These are phyloP conservation scores for Campoletis raptor DNA, from an alignment of 2,888 invertebrate species.

Conservation along the genomic window DNA sequence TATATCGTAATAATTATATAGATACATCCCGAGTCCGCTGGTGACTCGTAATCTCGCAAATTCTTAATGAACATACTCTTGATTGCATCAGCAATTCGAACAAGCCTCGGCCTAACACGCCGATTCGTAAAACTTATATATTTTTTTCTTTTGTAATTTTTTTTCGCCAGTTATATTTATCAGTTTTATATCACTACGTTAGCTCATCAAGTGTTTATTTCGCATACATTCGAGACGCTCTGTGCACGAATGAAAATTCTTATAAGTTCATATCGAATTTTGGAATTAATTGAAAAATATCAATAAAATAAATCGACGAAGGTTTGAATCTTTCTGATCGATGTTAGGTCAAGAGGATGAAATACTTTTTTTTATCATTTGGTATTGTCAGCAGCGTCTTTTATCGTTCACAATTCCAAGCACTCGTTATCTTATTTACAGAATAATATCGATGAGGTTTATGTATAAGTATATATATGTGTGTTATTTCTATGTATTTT, in stretches of 20 bases:
- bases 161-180: constrained; percentile 9
- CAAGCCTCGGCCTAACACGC: constrained; percentile 72
- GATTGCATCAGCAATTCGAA: constrained; percentile 83
- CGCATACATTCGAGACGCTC: constrained; percentile 58
- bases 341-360: not conserved
- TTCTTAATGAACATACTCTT: constrained; percentile 69
- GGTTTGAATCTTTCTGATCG: not conserved
- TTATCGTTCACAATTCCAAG: constrained; percentile 53
- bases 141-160: constrained; percentile 30
- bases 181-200: constrained; percentile 7
- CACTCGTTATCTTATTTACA: constrained; percentile 68
- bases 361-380: constrained; percentile 17
- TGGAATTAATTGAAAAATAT: not conserved
- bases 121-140: constrained; percentile 65
- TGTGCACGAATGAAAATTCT: constrained; percentile 1
- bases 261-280: not conserved
- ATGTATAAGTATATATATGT: constrained; percentile 32
- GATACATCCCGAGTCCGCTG: constrained; percentile 61
- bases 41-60: constrained; percentile 60
- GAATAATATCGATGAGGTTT: constrained; percentile 64
- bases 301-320: not conserved
- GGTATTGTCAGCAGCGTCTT: constrained; percentile 56
- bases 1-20: constrained; percentile 68
- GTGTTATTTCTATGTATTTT: constrained; percentile 14
- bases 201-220: constrained; percentile 35